These are phyloP conservation scores for Pseudotriccus pelzelni DNA, from an alignment of 2,797 vertebrate genomes.

Conservation along the genomic window DNA sequence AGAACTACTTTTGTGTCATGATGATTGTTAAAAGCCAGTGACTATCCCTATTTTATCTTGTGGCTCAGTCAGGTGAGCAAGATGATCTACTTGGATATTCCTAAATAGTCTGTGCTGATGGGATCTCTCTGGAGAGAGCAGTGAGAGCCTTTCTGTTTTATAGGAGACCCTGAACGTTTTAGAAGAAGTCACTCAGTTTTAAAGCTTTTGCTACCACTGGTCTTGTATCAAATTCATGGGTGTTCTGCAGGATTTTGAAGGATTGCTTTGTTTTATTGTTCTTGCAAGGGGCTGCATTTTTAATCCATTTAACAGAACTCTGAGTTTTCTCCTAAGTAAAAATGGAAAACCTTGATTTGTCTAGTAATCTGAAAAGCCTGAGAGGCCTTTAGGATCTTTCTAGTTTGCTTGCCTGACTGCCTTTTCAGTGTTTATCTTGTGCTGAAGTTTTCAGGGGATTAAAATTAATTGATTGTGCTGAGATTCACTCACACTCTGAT, in stretches of 20 bases:
- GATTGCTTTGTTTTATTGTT: neutral
- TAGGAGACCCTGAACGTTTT: neutral
- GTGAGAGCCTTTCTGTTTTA: neutral
- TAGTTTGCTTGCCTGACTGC: neutral
- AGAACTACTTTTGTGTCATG: neutral
- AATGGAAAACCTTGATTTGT: neutral
- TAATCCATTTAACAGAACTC: neutral
- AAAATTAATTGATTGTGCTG: neutral
- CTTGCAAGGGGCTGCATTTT: neutral
- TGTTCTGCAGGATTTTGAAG: neutral
- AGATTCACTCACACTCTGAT: neutral
- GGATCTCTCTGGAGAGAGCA: neutral
- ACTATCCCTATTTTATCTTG: neutral
- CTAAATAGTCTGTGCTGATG: neutral
- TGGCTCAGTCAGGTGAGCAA: neutral
- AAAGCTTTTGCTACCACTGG: neutral
- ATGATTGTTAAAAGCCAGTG: neutral
- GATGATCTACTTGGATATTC: neutral
- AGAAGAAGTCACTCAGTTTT: neutral
- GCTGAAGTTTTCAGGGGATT: neutral
- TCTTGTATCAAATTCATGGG: neutral
- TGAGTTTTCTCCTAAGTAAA: neutral
- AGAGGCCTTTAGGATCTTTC: neutral
- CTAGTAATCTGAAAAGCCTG: neutral
- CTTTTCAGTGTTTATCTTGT: neutral